These are phyloP conservation scores for Ophonus ardosiacus DNA, from an alignment of 2,888 invertebrate species.

Conservation along the genomic window DNA sequence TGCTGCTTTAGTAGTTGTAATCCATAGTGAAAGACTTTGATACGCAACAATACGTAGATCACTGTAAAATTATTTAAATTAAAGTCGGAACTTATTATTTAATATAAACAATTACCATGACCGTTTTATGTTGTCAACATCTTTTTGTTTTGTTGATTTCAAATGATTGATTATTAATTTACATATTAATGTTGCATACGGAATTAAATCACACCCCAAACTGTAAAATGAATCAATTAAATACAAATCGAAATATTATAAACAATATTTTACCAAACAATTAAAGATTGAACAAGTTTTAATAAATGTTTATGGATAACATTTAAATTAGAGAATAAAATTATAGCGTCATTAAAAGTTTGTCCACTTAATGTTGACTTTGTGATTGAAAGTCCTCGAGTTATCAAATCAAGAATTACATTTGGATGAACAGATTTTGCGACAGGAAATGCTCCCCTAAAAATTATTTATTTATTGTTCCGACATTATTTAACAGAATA, in stretches of 20 bases:
- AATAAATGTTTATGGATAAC: conserved; percentile 65
- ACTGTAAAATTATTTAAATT: conserved; percentile 58
- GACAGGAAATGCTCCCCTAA: conserved; percentile 64
- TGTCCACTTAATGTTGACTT: conserved; percentile 42
- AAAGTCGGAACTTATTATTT: neutral
- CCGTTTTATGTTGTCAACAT: conserved; percentile 33
- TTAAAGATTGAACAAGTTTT: conserved; percentile 65
- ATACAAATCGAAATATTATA: conserved; percentile 17
- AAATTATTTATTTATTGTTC: conserved; percentile 46
- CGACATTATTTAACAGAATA: neutral
- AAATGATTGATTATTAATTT: conserved; percentile 66
- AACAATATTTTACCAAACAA: conserved; percentile 64
- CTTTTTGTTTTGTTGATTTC: conserved; percentile 60
- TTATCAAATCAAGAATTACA: conserved; percentile 63
- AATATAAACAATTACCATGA: conserved; percentile 54
- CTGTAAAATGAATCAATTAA: conserved; percentile 63
- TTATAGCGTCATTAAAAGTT: conserved; percentile 38
- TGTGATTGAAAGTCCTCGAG: conserved; percentile 64
- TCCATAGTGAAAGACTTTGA: conserved; percentile 65
- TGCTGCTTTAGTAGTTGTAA: conserved; percentile 60
- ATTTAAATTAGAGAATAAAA: conserved; percentile 38
- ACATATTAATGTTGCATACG: conserved; percentile 65
- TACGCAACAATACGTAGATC: conserved; percentile 65
- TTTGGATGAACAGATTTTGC: conserved; percentile 60
- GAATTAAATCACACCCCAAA: conserved; percentile 66